Conservation (phyloP, 2,888 invertebrate species). For the Rotaria socialis region DNA sequence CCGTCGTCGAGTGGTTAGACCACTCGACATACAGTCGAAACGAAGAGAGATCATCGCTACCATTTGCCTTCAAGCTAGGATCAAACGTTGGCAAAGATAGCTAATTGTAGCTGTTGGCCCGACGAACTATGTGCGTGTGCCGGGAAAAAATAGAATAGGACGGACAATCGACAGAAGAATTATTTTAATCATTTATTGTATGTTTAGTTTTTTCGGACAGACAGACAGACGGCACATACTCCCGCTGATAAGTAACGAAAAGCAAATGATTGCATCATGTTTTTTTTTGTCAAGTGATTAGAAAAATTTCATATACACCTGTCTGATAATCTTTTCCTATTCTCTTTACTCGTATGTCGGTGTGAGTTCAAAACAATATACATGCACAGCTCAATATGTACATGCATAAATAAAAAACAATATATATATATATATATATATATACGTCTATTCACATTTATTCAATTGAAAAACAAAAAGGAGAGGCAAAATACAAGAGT, state of each 20-base stretch:
- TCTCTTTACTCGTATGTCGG: neutral
- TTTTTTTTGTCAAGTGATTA: neutral
- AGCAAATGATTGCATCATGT: neutral
- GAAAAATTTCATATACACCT: neutral
- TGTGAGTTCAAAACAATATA: neutral
- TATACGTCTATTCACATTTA: neutral
- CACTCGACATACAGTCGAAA: neutral
- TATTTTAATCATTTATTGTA: neutral
- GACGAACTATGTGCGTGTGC: neutral
- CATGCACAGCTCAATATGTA: neutral
- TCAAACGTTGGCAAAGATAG: neutral
- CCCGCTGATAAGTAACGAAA: neutral
- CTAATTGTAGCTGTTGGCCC: neutral
- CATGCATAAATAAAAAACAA: neutral
- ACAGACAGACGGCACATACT: neutral
- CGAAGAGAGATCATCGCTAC: conserved; percentile 15
- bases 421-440: no score
- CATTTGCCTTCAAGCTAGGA: conserved; percentile 8
- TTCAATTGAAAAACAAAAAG: neutral
- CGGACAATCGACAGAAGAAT: neutral
- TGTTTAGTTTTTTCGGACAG: neutral
- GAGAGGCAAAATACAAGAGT: neutral
- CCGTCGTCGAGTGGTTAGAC: neutral
- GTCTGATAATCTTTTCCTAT: conserved; percentile 6
- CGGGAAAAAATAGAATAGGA: neutral